Evolutionary conservation across 2,797 vertebrate species (phyloP), one percentile per base, ranked within the genome.

Genomic region (Oreortyx pictus): DNA sequence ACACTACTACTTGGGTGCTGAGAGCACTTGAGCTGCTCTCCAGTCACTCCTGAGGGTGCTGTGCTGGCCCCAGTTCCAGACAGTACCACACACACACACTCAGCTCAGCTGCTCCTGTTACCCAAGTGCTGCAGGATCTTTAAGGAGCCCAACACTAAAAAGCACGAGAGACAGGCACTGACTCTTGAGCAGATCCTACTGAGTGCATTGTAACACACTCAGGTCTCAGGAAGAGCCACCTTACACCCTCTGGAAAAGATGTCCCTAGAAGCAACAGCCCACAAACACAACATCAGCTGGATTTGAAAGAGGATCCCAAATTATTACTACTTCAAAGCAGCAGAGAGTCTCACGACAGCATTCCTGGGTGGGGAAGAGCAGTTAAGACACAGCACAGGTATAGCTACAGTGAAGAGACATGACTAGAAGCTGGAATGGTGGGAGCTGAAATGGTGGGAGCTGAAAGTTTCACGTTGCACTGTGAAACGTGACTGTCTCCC

Each of bases 191-290:
- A 7, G 54, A 4, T 80, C 29, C 54, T 35, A 27, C 12, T 4
- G 43, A 57, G 37, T 0, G 2, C 5, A 2, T 41, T 23, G 7
- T 27, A 68, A 12, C 11, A 62, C 4, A n/a, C 37, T 10, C 19
- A 12, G 62, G 52, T 33, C 43, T 78, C 16, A 39, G 66, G n/a
- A 67, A 62, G 18, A 75, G 24, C n/a, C 3, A 1, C 19, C 3
- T 17, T 57, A 27, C 14, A 25, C 4, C 29, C 16, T 24, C 61
- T 14, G 33, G 72, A 31, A 76, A 70, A 61, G 20, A 43, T 2
- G 0, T 17, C 22, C 41, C 41, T 37, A 3, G 16, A 80, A 59
- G n/a, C 18, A 25, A 46, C 0, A 6, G 12, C 1, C 1, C 7
- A 6, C 1, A 24, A 78, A 77, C 3, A 7, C 50, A 19, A 1